Base-by-base conservation (phyloP, 1,140 invertebrate genomes). In the Zaprionus gabonicus region DNA sequence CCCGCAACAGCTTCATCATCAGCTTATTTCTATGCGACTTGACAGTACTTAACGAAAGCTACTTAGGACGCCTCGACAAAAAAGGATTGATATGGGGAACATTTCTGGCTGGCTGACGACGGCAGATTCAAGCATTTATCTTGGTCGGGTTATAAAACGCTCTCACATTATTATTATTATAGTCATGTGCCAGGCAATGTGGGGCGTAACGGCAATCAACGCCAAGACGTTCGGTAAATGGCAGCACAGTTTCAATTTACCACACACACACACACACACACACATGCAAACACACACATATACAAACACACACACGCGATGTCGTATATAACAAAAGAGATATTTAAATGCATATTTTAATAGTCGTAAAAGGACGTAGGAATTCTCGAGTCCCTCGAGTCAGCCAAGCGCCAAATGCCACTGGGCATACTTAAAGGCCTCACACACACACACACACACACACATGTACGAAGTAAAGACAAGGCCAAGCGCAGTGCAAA, bases 311-410 rank as follows among this genome's bases (percentile, higher is more conserved):
- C 23, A 65, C 41, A 70, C 31, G 44, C 36, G 25, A 28, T 38
- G 28, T 46, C 41, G 23, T 36, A 46, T 59, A 36, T 68, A 71
- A 46, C 44, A 69, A 56, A 60, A 60, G 36, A 59, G 80, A 70
- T 88, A 84, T 88, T 88, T 87, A 87, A 87, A 88, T 87, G 81
- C 84, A 88, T 81, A 84, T 87, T 87, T 88, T 87, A 87, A 87
- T 87, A 88, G 84, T 75, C 84, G 78, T 88, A 87, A 88, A 87
- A 76, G 75, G 71, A 31, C 69, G 71, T 71, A 65, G 71, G 60
- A 72, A 66, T 56, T 64, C 69, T 79, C 80, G 67, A 38, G 36
- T 38, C 41, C 3, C 86, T 62, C 51, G 77, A 67, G 74, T 17
- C 66, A 62, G 31, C 69, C 44, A 66, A 53, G 63, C 62, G 74